Base-by-base conservation (phyloP, 2,113 vertebrate genomes). In the Epinephelus lanceolatus region DNA sequence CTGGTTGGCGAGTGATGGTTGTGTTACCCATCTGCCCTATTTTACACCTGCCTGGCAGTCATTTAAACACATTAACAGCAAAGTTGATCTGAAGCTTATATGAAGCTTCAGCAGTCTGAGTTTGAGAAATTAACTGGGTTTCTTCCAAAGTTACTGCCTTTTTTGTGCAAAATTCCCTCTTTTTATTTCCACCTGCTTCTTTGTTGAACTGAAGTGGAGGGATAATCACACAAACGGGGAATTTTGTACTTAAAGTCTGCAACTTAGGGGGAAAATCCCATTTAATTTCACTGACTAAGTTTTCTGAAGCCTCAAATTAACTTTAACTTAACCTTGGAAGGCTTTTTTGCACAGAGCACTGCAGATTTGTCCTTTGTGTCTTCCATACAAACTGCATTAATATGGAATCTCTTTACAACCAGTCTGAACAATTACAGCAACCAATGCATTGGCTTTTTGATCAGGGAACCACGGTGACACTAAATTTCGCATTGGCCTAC, bases 41-140 rank as follows among this genome's bases (percentile, higher is more conserved):
- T 62, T 82, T 70, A 81, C 59, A 72, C 60, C 60, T 80, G 75
- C 47, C 71, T 57, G 65, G 27, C 63, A 55, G 52, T 17, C 63
- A 49, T 25, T 49, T 17, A 8, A 57, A 56, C 19, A 17, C 25
- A 51, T 12, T 30, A 17, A 8, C 5, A 37, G 6, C 17, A 27
- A 55, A 21, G 10, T 25, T 59, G 1, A 45, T 52, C 40, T 59
- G 30, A 63, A 42, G 42, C 74, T 70, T 37, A 69, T 33, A 37
- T 33, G 25, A 53, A 5, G 27, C 33, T 33, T 53, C 11, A 33
- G 49, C 25, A 21, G 17, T 51, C 66, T 33, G 18, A 53, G 11
- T 33, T n/a, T 14, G 18, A n/a, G 2, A 70, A 6, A 52, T 19
- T 14, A 68, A 49, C 1, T 21, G 27, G 0, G 15, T 56, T 45